These are phyloP conservation scores for Petroica traversi DNA, from an alignment of 2,113 vertebrate genomes.

Conservation along the genomic window DNA sequence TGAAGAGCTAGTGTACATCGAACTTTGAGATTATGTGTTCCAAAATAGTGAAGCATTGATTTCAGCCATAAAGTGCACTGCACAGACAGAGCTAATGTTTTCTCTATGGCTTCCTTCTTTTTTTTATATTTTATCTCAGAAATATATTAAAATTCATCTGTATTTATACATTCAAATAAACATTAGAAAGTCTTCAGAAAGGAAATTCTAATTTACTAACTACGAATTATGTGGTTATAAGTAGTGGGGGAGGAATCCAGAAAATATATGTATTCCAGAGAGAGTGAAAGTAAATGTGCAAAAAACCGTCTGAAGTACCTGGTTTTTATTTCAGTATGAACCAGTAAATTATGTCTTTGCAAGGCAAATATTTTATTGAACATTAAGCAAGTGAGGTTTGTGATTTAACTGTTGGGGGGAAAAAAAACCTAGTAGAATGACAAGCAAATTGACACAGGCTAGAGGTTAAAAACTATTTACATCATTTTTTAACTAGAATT, in stretches of 20 bases:
- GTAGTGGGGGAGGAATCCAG: background rate
- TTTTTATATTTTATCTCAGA: background rate
- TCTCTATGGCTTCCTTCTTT: background rate
- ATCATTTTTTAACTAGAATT: background rate
- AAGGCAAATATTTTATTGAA: background rate
- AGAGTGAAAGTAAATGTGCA: background rate
- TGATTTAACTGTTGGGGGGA: background rate
- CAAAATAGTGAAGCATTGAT: background rate
- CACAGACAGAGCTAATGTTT: background rate
- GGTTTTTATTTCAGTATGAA: background rate
- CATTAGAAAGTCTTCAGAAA: background rate
- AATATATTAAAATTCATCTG: background rate
- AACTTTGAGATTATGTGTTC: background rate
- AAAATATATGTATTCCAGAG: background rate
- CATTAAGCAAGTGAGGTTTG: background rate
- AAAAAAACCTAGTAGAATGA: background rate
- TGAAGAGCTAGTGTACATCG: background rate
- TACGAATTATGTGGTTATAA: background rate
- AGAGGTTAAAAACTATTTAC: background rate
- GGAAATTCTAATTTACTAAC: background rate
- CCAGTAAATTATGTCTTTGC: background rate
- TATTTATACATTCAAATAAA: background rate
- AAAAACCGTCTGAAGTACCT: background rate
- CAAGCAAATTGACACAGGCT: background rate
- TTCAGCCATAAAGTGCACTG: background rate